Conservation (phyloP, 1,140 invertebrate genomes). For the Cydia splendana region DNA sequence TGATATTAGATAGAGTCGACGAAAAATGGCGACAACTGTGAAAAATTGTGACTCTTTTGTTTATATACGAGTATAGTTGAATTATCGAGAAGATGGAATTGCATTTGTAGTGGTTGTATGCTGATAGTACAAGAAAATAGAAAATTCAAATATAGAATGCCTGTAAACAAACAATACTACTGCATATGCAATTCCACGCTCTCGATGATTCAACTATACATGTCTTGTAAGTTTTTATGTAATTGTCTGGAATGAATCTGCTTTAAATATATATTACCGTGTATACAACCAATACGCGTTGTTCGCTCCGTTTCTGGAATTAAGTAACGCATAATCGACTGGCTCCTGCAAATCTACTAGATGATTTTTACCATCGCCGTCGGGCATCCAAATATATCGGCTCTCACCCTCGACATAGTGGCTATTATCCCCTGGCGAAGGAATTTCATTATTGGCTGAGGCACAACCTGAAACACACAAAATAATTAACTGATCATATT, state of each 20-base stretch:
- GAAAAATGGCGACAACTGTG: no score
- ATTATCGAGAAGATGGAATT: no score
- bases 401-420: conserved; percentile 65
- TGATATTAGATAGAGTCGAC: no score
- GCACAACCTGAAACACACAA: conserved; percentile 48
- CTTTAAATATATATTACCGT: conserved; percentile 1
- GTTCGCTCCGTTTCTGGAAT: conserved; percentile 51
- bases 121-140: no score
- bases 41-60: no score
- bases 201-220: no score
- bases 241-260: no score
- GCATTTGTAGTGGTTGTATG: no score
- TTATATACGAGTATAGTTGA: no score
- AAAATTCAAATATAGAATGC: no score
- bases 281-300: conserved; percentile 41
- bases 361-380: conserved; percentile 46
- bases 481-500: neutral
- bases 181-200: no score
- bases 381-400: conserved; percentile 65
- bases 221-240: neutral
- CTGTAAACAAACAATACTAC: no score
- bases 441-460: conserved; percentile 40
- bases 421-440: conserved; percentile 61
- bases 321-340: conserved; percentile 36
- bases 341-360: conserved; percentile 59